These are phyloP conservation scores for Nylanderia fulva DNA, from an alignment of 1,140 invertebrate species.

Conservation along the genomic window DNA sequence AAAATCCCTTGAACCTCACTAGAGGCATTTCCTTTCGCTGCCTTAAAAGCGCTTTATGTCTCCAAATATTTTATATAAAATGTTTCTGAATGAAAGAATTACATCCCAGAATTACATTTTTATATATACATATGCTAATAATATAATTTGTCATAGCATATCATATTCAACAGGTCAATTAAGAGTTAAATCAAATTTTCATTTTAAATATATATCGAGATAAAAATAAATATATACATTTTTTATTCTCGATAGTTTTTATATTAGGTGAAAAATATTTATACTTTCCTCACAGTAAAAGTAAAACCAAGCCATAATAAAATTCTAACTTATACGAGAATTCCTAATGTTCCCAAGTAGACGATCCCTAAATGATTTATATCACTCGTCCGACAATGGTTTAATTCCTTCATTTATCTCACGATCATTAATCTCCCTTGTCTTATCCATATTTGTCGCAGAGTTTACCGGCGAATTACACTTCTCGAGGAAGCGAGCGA, in stretches of 20 bases:
- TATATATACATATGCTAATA: neutral
- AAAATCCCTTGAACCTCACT: constrained; percentile 26
- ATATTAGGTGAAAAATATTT: neutral
- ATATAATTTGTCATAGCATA: neutral
- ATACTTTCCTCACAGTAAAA: neutral
- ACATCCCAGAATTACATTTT: neutral
- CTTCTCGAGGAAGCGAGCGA: constrained; percentile 17
- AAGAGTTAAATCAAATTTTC: neutral
- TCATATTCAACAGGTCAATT: neutral
- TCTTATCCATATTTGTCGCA: constrained; percentile 48
- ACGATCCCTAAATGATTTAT: constrained; percentile 1
- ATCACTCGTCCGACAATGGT: constrained; percentile 3
- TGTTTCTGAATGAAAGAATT: constrained; percentile 13
- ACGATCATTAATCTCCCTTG: constrained; percentile 40
- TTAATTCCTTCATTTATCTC: constrained; percentile 20
- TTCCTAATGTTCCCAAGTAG: neutral
- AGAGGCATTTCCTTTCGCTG: constrained; percentile 3
- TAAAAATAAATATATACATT: neutral
- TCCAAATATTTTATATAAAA: constrained; percentile 8
- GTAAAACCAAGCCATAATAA: neutral
- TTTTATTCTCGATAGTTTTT: neutral
- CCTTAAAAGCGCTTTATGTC: neutral
- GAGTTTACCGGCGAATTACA: constrained; percentile 46
- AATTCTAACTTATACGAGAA: neutral
- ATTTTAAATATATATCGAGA: neutral